Percentiles rank a stretch among this genome's conserved stretches.
Evolutionary conservation across 35 echinoderm and acorn worm species (phyloP).

Genomic region (Chiridota heheva): DNA sequence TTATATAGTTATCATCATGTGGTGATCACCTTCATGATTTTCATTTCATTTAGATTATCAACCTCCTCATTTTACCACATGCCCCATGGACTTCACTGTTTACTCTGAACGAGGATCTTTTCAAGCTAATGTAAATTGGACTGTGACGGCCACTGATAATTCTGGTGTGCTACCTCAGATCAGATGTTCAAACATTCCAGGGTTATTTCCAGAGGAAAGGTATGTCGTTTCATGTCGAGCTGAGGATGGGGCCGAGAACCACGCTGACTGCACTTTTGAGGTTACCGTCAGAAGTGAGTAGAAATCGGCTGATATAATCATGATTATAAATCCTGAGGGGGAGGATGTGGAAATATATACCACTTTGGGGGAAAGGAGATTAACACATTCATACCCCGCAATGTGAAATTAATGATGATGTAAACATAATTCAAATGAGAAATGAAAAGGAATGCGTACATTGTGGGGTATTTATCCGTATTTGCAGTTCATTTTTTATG

Average conservation of each 20-base stretch:
- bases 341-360: too few relatives aligned
- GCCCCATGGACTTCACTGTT: constrained; percentile 21
- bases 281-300: too few relatives aligned
- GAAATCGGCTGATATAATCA: background rate
- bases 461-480: too few relatives aligned
- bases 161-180: background rate
- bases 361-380: too few relatives aligned
- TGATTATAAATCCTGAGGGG: too few relatives aligned
- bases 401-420: too few relatives aligned
- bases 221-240: constrained; percentile 39
- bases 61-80: constrained; percentile 7
- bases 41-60: constrained; percentile 15
- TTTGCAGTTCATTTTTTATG: too few relatives aligned
- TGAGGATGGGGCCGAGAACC: constrained; percentile 26
- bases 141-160: constrained; percentile 35
- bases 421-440: too few relatives aligned
- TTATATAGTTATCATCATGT: too few relatives aligned
- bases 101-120: constrained; percentile 25
- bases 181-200: background rate
- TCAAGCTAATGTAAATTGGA: constrained; percentile 23
- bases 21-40: too few relatives aligned
- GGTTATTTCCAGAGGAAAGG: constrained; percentile 1
- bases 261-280: background rate
- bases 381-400: too few relatives aligned
- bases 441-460: too few relatives aligned